Base-by-base conservation (phyloP, 2,113 vertebrate genomes). In the Pangasianodon gigas region DNA sequence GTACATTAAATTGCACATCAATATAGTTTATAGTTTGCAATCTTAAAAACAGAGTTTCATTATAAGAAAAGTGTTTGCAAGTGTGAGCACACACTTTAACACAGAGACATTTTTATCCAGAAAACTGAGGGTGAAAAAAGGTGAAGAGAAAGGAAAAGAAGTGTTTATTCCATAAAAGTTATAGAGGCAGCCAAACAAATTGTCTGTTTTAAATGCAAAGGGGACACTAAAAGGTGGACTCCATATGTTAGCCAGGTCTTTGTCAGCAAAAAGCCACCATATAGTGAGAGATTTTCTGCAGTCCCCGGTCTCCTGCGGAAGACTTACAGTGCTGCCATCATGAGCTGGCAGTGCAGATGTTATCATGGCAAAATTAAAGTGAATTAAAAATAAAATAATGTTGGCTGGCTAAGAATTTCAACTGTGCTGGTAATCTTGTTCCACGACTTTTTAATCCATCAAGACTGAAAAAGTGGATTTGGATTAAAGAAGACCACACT, bases 361-460 rank as follows among this genome's bases (percentile, higher is more conserved):
- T 96, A 96, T 96, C 96, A 91, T 91, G 92, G 93, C 94, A 95
- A 95, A 96, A 96, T 96, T 96, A 96, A 96, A 95, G 95, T 95
- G 95, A 96, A 96, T 96, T 96, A 96, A 94, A 96, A 92, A 90
- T 92, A 92, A 92, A 92, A 93, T 93, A 93, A 89, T 87, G 91
- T 91, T 88, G 67, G 67, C 90, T 62, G 87, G 62, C 69, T 87
- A 87, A 82, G 91, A 91, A 81, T 92, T 89, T 91, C 90, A 77
- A 88, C 82, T 77, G 60, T 37, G 84, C 69, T 48, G 71, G 93
- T 90, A 91, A 92, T 93, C 91, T 91, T 89, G 90, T 88, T 77
- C 71, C 88, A 71, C 86, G 67, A 48, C 83, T 83, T 91, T 93
- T 92, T 90, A 90, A 94, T 94, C 89, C 80, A 91, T 93, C 92